Percentiles rank a stretch among this genome's conserved stretches.
These are phyloP conservation scores for Cheilosia pagana DNA, from an alignment of 2,888 invertebrate species.

Conservation along the genomic window DNA sequence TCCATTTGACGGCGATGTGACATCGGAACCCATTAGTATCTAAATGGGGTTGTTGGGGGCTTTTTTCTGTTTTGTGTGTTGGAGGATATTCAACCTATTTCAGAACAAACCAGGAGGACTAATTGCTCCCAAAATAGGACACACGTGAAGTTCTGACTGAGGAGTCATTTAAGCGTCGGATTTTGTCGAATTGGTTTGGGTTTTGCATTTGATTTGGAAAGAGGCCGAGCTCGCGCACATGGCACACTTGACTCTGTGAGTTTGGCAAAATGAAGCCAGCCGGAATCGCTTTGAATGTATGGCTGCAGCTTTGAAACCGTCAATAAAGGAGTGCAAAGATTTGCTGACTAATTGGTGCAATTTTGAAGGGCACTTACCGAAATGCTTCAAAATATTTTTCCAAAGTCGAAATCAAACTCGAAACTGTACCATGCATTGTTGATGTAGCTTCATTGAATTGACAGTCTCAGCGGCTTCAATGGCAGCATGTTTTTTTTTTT, in stretches of 20 bases:
- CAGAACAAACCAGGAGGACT: constrained; percentile 20
- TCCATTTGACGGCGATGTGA: constrained; percentile 53
- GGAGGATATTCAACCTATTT: constrained; percentile 15
- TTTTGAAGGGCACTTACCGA: background rate
- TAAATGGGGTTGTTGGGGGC: constrained; percentile 29
- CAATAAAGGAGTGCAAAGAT: too few species aligned
- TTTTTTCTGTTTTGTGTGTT: constrained; percentile 40
- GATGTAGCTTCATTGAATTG: too few species aligned
- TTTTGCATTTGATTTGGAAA: background rate
- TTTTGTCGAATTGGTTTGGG: constrained; percentile 13
- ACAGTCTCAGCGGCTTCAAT: too few species aligned
- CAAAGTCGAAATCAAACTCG: too few species aligned
- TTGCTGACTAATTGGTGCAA: constrained; percentile 18
- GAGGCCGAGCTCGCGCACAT: background rate
- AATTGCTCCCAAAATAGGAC: constrained; percentile 56
- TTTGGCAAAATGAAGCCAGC: constrained; percentile 9
- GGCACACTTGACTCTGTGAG: constrained; percentile 4
- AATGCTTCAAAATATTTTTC: too few species aligned
- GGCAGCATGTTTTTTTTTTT: too few species aligned
- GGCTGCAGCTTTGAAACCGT: background rate
- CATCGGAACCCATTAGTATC: constrained; percentile 67
- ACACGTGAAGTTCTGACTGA: constrained; percentile 56
- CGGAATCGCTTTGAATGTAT: constrained; percentile 1
- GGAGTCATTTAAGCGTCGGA: constrained; percentile 46
- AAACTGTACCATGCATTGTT: too few species aligned